Base-by-base conservation (phyloP, 2,113 vertebrate genomes). In the Neolamprologus sp. region DNA sequence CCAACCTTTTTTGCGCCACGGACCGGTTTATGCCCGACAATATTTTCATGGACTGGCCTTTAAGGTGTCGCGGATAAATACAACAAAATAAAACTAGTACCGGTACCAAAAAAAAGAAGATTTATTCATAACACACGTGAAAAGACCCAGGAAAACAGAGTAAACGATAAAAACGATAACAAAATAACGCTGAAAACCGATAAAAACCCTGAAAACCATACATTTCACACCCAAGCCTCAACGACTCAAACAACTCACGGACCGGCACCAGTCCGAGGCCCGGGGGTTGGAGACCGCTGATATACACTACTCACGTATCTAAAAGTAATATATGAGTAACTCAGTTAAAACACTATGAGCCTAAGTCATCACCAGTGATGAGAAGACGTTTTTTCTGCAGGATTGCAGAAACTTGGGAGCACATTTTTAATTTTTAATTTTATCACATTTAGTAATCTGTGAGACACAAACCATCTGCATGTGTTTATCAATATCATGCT, bases 41-140 rank as follows among this genome's bases (percentile, higher is more conserved):
- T 45, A 0, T 45, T 45, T 45, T 45, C 42, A 45, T 0, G 0
- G 42, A 47, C 42, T 13, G 6, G 42, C 6, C 0, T 47, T 47
- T 47, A 47, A 47, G 42, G 42, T 47, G 42, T 47, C 42, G 6
- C 2, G 0, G 42, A 47, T 47, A 7, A 47, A 47, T 0, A 7
- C 6, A 47, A 47, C 42, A 47, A 47, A 47, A 47, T 47, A 16
- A 45, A 45, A 45, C 13, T 0, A 45, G 42, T 45, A 45, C 42
- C 0, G 5, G 11, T 42, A 42, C 40, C 0, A 4, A 13, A 42
- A 42, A 42, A 42, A 42, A 42, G 0, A 13, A 3, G 0, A 42
- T 42, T 13, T 42, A 42, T 13, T 37, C 9, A 37, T 10, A 37
- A 40, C 37, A 40, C 37, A 40, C 4, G 1, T 40, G 37, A 40